phyloP scores from a whole-genome alignment of 2,113 vertebrate species.

The Corydoras maculifer region DNA sequence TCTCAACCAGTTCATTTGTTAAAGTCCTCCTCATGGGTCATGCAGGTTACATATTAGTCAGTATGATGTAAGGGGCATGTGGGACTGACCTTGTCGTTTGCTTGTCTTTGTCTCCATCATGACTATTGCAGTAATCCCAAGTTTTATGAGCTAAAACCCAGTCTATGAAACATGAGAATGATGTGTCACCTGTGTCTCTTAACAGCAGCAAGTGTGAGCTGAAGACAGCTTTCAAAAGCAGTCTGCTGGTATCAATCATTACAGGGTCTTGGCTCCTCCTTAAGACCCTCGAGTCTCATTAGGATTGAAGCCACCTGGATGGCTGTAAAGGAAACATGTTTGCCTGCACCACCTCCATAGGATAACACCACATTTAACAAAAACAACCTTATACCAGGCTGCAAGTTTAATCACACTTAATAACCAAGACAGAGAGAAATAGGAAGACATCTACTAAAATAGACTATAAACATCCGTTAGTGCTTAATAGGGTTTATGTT shows the following conservation, averaged over 20 bases:
- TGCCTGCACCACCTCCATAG: conserved; percentile 20
- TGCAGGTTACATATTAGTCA: background rate
- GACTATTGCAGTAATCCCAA: background rate
- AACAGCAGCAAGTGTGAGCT: background rate
- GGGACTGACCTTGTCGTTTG: background rate
- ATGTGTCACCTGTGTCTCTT: conserved; percentile 19
- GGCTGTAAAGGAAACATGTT: conserved; percentile 32
- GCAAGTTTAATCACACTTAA: conserved; percentile 25
- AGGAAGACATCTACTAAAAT: background rate
- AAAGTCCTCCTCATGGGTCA: background rate
- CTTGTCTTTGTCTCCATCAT: background rate
- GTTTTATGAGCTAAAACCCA: conserved; percentile 27
- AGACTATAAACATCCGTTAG: conserved; percentile 25
- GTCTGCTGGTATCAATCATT: conserved; percentile 28
- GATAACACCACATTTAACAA: conserved; percentile 43
- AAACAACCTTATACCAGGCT: conserved; percentile 38
- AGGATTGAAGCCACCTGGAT: conserved; percentile 43
- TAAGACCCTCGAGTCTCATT: conserved; percentile 42
- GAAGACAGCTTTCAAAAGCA: conserved; percentile 31
- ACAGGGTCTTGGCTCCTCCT: conserved; percentile 27
- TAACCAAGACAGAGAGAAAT: conserved; percentile 14
- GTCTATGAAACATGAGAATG: conserved; percentile 40
- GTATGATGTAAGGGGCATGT: background rate
- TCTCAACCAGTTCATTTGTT: background rate
- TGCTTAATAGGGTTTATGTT: conserved; percentile 22